Evolutionary conservation across 2,888 invertebrate genomes (phyloP).

Genomic region (Unio delphinus): DNA sequence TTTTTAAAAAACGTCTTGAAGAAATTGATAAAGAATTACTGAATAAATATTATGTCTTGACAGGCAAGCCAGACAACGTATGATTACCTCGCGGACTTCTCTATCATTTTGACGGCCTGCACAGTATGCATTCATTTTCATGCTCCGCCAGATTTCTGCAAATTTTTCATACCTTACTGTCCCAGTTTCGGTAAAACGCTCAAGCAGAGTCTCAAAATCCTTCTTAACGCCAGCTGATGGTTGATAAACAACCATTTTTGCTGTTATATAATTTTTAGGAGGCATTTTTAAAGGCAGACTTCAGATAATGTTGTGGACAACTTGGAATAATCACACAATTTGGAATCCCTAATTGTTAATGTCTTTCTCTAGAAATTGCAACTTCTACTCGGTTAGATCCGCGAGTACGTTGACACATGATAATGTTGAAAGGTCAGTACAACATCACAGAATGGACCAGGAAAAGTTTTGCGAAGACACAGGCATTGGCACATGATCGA

Average conservation of each 20-base stretch:
- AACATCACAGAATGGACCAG: no score
- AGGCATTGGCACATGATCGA: no score
- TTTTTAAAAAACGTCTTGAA: background rate
- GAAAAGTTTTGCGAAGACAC: no score
- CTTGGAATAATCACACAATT: no score
- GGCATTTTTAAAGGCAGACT: background rate
- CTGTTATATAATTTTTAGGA: slow-evolving; percentile 3
- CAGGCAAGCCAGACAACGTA: background rate
- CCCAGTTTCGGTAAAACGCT: slow-evolving; percentile 49
- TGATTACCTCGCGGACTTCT: slow-evolving; percentile 59
- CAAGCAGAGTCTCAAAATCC: slow-evolving; percentile 59
- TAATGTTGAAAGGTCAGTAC: no score
- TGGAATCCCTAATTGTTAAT: no score
- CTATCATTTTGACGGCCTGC: slow-evolving; percentile 55
- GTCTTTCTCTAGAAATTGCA: no score
- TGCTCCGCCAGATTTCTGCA: slow-evolving; percentile 56
- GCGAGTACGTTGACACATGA: no score
- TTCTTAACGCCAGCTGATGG: slow-evolving; percentile 52
- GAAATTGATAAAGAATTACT: background rate
- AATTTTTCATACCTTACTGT: slow-evolving; percentile 64
- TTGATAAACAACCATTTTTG: slow-evolving; percentile 22
- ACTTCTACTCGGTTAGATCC: no score
- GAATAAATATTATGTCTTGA: background rate
- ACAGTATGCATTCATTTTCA: slow-evolving; percentile 57
- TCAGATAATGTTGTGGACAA: no score